These are phyloP conservation scores for Sebastes hopkinsi DNA, from an alignment of 2,797 vertebrate genomes.

Conservation along the genomic window DNA sequence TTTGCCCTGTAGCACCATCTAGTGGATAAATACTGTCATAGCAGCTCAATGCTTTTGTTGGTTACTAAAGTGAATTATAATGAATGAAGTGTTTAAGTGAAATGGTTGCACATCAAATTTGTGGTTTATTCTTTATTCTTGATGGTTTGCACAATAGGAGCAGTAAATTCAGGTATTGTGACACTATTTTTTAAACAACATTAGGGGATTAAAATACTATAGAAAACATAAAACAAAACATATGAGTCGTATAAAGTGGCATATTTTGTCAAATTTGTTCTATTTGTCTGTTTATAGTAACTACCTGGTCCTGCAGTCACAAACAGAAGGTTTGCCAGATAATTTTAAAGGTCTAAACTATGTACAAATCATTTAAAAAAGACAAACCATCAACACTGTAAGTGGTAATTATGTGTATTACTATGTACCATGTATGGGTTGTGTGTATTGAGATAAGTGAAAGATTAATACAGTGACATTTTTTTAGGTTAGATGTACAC, in stretches of 20 bases:
- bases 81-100: neutral
- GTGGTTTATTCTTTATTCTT: neutral
- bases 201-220: neutral
- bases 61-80: neutral
- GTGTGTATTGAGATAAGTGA: neutral
- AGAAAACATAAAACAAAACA: neutral
- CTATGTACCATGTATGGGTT: neutral
- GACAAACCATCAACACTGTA: neutral
- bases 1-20: constrained; percentile 42
- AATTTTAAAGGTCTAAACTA: neutral
- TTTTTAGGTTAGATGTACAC: neutral
- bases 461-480: constrained; percentile 31
- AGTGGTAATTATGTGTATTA: neutral
- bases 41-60: neutral
- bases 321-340: neutral
- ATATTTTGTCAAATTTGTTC: neutral
- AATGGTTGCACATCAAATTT: neutral
- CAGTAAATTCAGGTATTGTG: neutral
- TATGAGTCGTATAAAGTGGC: neutral
- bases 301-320: neutral
- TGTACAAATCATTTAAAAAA: neutral
- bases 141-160: neutral
- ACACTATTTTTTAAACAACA: neutral
- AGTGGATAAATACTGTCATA: constrained; percentile 30
- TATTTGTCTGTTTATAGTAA: neutral